These are phyloP conservation scores for Myotis davidii DNA, from an alignment of 2,113 vertebrate genomes.

Conservation along the genomic window DNA sequence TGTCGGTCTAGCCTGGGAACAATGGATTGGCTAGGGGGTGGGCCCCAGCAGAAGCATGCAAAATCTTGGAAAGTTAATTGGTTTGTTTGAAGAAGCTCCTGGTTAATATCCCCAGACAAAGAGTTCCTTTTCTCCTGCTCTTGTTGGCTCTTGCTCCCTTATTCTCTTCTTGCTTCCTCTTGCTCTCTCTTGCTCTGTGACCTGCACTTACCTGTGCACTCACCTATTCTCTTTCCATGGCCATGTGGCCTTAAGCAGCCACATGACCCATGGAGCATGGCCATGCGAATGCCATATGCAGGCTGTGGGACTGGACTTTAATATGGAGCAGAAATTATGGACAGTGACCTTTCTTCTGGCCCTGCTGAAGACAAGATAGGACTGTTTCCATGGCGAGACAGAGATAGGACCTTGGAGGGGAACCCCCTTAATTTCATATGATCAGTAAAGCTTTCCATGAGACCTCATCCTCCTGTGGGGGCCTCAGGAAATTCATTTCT, in stretches of 20 bases:
- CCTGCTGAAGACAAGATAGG: not conserved
- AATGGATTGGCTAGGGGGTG: not conserved
- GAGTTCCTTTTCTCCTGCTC: not conserved
- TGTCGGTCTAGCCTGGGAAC: not conserved
- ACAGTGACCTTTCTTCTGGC: not conserved
- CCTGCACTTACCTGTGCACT: not conserved
- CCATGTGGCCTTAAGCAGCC: not conserved
- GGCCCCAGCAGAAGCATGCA: not conserved
- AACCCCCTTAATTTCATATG: not conserved
- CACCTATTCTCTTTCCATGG: not conserved
- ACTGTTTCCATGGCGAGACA: not conserved
- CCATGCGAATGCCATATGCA: not conserved
- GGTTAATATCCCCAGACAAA: not conserved
- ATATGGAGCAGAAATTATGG: not conserved
- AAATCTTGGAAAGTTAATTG: not conserved
- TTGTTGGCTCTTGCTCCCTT: not conserved
- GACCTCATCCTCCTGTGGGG: not conserved
- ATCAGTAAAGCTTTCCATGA: not conserved
- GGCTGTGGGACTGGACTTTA: not conserved
- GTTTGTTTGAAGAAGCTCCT: not conserved
- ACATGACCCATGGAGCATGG: not conserved
- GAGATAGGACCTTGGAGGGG: not conserved
- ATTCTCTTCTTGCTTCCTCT: not conserved
- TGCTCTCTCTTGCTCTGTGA: not conserved
- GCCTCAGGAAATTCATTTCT: not conserved